Evolutionary conservation across 2,113 vertebrate genomes (phyloP), one percentile per base, ranked within the genome.

Genomic region (Rhinopomastus cyanomelas): DNA sequence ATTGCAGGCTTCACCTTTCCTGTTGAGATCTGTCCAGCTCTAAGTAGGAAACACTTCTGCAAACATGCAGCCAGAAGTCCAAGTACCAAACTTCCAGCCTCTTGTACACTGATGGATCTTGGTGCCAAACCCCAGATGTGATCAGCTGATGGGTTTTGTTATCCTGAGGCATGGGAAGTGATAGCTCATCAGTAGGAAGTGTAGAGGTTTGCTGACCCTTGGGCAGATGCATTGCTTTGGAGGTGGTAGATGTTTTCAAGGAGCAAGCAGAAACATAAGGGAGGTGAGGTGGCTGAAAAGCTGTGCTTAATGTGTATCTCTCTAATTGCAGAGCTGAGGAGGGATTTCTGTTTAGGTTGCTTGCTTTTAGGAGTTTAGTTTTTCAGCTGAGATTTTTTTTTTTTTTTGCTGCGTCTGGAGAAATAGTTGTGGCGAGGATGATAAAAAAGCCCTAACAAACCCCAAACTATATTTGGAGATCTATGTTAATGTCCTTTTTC

Each of bases 161-260:
- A 37, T 12, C 77, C 20, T 2, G 2, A 2, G 23, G 8, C 46
- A 49, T 73, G 56, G 64, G 30, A 62, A 65, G 18, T 7, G 29
- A 14, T 21, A 26, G 13, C 2, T 0, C 25, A 23, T 51, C 48
- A 22, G 2, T 4, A 7, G n/a, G 8, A 18, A 59, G 16, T 0
- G 1, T 27, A 68, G 56, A 37, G 18, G 13, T 71, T 80, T 34
- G 23, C 29, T 34, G 39, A 34, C 27, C 30, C 10, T 3, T 3
- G 10, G 56, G 25, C 23, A 67, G 69, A 12, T 48, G 60, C 27
- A 42, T 1, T 3, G 37, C 18, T n/a, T n/a, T 65, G 67, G 37
- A n/a, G 62, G 32, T 42, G 46, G 21, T 12, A n/a, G 10, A 6
- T 62, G 48, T 65, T 69, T 44, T 6, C 26, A 21, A 32, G 37